Evolutionary conservation across 53 echinoderm and acorn worm genomes (phyloP), one percentile per base, ranked within the genome.

Genomic region (Zoroaster sp.): DNA sequence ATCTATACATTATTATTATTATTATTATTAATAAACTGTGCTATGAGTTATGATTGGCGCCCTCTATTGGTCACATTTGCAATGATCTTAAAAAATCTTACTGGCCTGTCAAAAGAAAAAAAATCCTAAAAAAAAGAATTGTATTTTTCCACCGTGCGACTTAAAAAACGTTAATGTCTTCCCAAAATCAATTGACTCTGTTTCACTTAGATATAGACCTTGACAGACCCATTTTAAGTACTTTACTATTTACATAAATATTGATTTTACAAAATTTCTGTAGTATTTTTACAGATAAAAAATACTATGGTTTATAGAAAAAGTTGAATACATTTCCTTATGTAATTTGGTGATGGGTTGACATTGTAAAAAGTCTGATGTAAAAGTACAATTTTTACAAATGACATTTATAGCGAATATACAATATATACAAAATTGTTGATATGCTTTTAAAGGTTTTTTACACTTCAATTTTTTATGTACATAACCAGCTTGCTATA

Each of bases 331-430:
- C 81, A 81, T 78, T 54, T 52, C 53, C 66, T 28, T 32, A 34
- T 17, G 81, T 67, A 41, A 32, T 41, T 81, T 66, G 20, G 43
- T 81, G 35, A 79, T 39, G 81, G 66, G 81, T 81, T 81, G 81
- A 67, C 40, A 37, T 43, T 35, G 37, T 35, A 31, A 78, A 55
- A 18, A 73, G n/a, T n/a, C n/a, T n/a, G n/a, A n/a, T n/a, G n/a
- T n/a, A 73, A 40, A 31, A 23, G 79, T 81, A 65, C 81, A 66
- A 63, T 81, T 63, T 20, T 32, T 55, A 23, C n/a, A 7, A 55
- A 13, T 55, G 18, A 8, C 1, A 21, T 55, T 20, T 55, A 55
- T 25, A 55, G 55, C 1, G 9, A 55, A 55, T 55, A 1, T 23
- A 55, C 55, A 55, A 9, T 55, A 55, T 23, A 21, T 55, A 55